Percentiles rank a stretch among this genome's conserved stretches.
phyloP scores from a whole-genome alignment of 2,888 invertebrate species.

The Molorchus minor region DNA sequence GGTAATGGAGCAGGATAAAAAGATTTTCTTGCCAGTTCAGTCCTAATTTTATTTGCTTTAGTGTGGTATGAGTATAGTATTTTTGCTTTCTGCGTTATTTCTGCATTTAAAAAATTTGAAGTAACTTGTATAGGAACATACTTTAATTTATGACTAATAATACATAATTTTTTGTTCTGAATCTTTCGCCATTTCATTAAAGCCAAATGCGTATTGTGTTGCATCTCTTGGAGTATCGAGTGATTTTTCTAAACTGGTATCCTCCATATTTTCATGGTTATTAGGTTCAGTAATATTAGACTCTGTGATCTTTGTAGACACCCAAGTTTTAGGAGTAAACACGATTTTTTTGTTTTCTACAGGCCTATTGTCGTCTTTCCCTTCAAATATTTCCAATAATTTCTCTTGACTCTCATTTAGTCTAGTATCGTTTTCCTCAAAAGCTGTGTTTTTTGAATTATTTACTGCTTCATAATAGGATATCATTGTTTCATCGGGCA shows the following conservation, averaged over 20 bases:
- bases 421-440: constrained; percentile 30
- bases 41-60: constrained; percentile 25
- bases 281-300: constrained; percentile 2
- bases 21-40: constrained; percentile 25
- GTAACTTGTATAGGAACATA: constrained; percentile 38
- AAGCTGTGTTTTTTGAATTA: constrained; percentile 36
- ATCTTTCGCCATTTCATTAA: constrained; percentile 40
- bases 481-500: constrained; percentile 32
- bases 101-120: constrained; percentile 31
- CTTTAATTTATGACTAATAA: constrained; percentile 30
- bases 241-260: constrained; percentile 10
- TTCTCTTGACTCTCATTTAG: constrained; percentile 32
- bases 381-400: constrained; percentile 1
- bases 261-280: constrained; percentile 13
- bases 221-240: constrained; percentile 25
- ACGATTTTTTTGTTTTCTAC: not conserved
- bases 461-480: constrained; percentile 34
- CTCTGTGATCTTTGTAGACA: not conserved
- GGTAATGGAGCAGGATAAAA: constrained; percentile 27
- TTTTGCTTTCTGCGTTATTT: constrained; percentile 21
- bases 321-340: constrained; percentile 17
- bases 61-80: constrained; percentile 34
- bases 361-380: not conserved
- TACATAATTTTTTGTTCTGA: constrained; percentile 27
- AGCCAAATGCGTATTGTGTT: constrained; percentile 33